phyloP scores from a whole-genome alignment of 2,113 vertebrate genomes.

The Atlantisia rogersi region DNA sequence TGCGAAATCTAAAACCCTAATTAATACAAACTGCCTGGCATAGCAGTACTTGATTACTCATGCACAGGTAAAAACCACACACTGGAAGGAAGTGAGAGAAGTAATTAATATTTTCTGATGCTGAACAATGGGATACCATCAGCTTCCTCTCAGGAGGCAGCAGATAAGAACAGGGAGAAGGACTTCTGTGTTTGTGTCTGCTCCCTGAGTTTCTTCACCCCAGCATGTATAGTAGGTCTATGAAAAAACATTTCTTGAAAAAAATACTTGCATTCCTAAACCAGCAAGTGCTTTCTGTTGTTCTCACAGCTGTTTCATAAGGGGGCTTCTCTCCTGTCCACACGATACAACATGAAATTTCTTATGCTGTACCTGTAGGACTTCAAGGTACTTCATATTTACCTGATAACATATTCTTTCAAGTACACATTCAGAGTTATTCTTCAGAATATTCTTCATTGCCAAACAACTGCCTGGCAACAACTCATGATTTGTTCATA shows the following conservation, averaged over 20 bases:
- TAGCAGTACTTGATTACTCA: background rate
- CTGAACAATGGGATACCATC: background rate
- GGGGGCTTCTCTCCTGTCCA: background rate
- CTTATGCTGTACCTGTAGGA: background rate
- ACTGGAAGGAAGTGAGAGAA: background rate
- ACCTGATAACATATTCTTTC: background rate
- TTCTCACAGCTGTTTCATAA: background rate
- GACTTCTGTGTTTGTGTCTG: background rate
- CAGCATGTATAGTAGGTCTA: background rate
- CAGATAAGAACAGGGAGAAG: background rate
- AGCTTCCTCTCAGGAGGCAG: background rate
- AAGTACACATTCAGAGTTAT: background rate
- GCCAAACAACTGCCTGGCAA: background rate
- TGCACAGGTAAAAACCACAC: background rate
- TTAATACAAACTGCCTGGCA: background rate
- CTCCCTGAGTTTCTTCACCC: background rate
- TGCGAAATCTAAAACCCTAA: background rate
- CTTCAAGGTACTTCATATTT: background rate
- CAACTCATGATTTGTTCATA: background rate
- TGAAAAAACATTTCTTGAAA: background rate
- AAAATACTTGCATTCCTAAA: background rate
- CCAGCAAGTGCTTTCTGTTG: background rate
- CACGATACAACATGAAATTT: background rate
- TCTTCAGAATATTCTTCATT: background rate
- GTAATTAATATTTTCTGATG: background rate